Evolutionary conservation across 2,113 vertebrate species (phyloP).

Genomic region (Centropus unirufus): DNA sequence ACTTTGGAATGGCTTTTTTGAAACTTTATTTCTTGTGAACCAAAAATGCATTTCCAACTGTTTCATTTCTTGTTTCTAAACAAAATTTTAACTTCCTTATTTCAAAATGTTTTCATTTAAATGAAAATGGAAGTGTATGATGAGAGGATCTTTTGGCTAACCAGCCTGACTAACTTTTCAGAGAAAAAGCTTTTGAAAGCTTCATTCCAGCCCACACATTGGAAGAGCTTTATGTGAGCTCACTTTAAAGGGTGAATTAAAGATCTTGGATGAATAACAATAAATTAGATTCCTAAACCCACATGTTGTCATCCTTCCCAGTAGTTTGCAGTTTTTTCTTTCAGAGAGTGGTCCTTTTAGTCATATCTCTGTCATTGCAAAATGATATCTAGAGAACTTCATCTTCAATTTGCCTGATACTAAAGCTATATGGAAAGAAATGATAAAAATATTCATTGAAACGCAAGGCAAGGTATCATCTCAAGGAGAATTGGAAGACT

Average conservation of each 20-base stretch:
- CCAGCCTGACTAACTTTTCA: neutral
- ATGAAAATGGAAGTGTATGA: neutral
- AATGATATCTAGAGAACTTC: neutral
- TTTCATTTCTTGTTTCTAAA: neutral
- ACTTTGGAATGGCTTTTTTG: neutral
- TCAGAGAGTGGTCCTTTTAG: neutral
- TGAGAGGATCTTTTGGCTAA: neutral
- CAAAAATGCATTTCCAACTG: neutral
- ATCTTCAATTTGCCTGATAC: neutral
- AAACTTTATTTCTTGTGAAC: neutral
- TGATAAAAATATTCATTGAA: neutral
- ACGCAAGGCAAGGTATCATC: neutral
- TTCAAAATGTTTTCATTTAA: constrained; percentile 27
- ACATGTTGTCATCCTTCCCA: neutral
- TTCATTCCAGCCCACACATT: neutral
- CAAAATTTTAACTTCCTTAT: constrained; percentile 1
- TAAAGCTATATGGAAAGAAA: neutral
- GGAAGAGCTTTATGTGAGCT: neutral
- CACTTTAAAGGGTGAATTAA: neutral
- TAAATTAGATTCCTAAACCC: neutral
- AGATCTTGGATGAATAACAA: neutral
- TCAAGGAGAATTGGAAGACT: neutral
- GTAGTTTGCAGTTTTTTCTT: neutral
- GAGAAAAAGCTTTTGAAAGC: constrained; percentile 1
- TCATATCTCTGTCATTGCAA: neutral